Conservation (phyloP, 2,797 vertebrate genomes). For the Anniella stebbinsi region DNA sequence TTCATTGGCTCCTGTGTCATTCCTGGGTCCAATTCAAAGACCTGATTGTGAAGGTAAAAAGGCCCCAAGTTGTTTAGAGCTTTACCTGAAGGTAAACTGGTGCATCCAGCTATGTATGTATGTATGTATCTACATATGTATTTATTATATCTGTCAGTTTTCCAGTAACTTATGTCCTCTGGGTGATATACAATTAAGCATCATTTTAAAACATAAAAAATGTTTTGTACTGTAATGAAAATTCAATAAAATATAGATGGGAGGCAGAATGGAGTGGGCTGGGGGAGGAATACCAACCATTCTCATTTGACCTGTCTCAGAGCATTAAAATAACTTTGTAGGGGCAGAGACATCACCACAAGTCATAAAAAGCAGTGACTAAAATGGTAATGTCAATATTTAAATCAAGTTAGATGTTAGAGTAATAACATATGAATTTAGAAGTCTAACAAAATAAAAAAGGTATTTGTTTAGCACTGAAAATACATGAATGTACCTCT, state of each 20-base stretch:
- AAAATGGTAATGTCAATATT: background rate
- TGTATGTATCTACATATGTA: background rate
- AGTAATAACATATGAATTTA: background rate
- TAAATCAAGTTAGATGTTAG: background rate
- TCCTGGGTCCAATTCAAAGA: background rate
- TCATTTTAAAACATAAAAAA: background rate
- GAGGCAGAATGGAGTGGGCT: background rate
- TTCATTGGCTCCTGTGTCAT: background rate
- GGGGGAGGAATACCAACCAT: background rate
- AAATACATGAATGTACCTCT: no score
- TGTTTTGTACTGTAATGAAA: background rate
- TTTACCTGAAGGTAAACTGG: no score
- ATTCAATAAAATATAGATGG: background rate
- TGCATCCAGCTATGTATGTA: background rate
- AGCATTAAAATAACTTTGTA: background rate
- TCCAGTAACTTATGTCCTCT: background rate
- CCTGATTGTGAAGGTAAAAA: no score
- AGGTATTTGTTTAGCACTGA: no score
- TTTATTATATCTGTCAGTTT: background rate
- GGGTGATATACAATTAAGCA: background rate
- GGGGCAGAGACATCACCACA: background rate
- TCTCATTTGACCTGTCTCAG: background rate
- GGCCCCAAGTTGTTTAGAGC: no score
- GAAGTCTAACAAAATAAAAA: background rate
- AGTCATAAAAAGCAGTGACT: background rate